Base-by-base conservation (phyloP, 2,113 vertebrate genomes). In the Crotalus viridis region DNA sequence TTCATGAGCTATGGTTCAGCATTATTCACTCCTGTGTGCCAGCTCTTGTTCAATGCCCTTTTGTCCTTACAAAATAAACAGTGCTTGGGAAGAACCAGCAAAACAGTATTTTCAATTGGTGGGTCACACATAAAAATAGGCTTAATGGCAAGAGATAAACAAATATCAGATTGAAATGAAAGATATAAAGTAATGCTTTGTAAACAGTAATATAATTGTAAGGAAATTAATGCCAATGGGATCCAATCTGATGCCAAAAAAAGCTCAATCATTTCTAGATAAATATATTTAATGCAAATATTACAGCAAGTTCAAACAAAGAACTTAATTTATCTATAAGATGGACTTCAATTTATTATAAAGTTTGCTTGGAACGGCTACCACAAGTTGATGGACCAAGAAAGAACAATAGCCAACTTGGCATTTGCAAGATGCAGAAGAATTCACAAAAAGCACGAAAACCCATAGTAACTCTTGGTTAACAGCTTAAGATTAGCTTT, bases 181-280 rank as follows among this genome's bases (percentile, higher is more conserved):
- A 0, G 0, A 94, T 89, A 93, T 48, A 54, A 95, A 96, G 59
- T 0, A 1, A 39, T 5, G 52, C 85, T 96, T 61, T 95, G 96
- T 95, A 93, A 93, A 88, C 93, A 95, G 93, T 61, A 92, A 93
- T 94, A 91, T 85, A 59, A 19, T 54, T 95, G 43, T 39, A 92
- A 92, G 55, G 51, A 94, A 96, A 51, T 91, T 91, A 94, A 94
- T 94, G 91, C 96, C 93, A 95, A 88, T 92, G 94, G 93, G 93
- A 93, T 0, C 15, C 56, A 86, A 90, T 94, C 48, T 89, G 22
- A 43, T 94, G 86, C 93, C 91, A 93, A 93, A 90, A 90, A 95
- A 91, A 52, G 12, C 51, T 92, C 87, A 87, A 81, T 48, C 57
- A 85, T 28, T 81, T 89, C 56, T 92, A 95, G 91, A 87, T 92